Conservation (phyloP, 2,797 vertebrate species). For the Strix occidentalis region DNA sequence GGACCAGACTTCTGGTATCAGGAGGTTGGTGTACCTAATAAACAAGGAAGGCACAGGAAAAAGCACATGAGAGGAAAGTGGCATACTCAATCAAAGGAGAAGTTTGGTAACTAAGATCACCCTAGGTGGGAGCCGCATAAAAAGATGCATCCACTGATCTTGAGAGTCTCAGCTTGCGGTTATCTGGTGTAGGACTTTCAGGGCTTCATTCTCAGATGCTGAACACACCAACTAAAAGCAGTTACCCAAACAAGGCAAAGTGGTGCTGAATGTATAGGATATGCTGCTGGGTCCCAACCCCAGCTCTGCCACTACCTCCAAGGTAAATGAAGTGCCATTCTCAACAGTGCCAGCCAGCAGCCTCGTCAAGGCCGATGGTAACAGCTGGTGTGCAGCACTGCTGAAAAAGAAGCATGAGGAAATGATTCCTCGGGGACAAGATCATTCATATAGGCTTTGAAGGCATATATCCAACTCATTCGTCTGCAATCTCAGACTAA, state of each 20-base stretch:
- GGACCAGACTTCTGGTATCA: constrained; percentile 83
- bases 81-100: neutral
- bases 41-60: neutral
- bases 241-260: neutral
- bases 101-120: neutral
- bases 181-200: neutral
- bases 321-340: neutral
- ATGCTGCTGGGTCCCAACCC: neutral
- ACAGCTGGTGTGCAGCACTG: neutral
- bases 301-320: neutral
- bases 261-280: neutral
- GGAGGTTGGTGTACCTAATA: constrained; percentile 83
- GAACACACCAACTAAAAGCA: neutral
- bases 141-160: neutral
- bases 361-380: neutral
- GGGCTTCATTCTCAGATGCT: neutral
- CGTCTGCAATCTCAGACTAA: neutral
- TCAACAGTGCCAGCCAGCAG: neutral
- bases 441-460: neutral
- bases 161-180: neutral
- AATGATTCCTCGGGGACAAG: neutral
- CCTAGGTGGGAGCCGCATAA: neutral
- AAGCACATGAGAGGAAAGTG: neutral
- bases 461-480: neutral
- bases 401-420: neutral